Percentiles rank a stretch among this genome's conserved stretches.
phyloP scores from a whole-genome alignment of 2,797 vertebrate species.

The Dryobates pubescens region DNA sequence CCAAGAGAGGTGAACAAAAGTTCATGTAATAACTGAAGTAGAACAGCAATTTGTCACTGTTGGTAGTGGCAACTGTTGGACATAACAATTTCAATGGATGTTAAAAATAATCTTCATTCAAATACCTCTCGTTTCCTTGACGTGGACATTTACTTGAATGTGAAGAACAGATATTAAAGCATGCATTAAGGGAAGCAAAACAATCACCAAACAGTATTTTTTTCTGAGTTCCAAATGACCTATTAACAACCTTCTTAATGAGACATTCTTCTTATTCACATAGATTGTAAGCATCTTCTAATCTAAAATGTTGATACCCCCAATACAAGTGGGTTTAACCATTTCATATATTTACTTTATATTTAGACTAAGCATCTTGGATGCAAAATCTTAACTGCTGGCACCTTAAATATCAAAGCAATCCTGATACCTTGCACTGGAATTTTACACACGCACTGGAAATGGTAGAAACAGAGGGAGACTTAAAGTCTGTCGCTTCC shows the following conservation, averaged over 20 bases:
- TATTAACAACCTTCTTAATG: background rate
- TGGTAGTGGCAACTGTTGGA: background rate
- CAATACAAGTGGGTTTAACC: background rate
- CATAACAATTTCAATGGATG: background rate
- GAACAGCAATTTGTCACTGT: constrained; percentile 19
- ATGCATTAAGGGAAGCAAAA: background rate
- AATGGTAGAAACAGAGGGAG: background rate
- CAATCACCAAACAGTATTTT: background rate
- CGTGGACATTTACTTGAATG: background rate
- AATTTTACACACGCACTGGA: background rate
- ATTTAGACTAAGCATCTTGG: background rate
- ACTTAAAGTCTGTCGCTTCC: background rate
- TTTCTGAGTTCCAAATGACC: background rate
- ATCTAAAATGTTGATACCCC: background rate
- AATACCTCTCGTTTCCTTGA: background rate
- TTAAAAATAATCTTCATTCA: constrained; percentile 24
- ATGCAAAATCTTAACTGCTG: background rate
- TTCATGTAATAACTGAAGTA: background rate
- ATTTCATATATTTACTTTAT: background rate
- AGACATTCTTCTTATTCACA: background rate
- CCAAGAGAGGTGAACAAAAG: background rate
- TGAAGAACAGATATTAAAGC: background rate
- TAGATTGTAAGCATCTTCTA: background rate
- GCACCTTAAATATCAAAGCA: background rate
- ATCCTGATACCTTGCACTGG: background rate